Evolutionary conservation across 1,140 invertebrate species (phyloP).

Genomic region (Drosophila malerkotliana): DNA sequence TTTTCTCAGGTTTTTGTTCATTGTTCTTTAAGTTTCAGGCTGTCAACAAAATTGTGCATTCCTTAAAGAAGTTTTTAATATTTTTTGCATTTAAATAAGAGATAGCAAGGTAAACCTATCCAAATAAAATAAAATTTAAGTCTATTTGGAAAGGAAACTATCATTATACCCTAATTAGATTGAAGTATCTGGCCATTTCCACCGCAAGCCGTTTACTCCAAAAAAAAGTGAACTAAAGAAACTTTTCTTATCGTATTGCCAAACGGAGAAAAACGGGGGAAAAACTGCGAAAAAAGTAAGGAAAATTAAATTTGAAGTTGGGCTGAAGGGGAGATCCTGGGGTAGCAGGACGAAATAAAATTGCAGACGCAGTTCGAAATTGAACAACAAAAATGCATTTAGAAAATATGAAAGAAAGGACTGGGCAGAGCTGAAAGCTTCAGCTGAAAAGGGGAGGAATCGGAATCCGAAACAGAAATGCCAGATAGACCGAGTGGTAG

Average conservation of each 20-base stretch:
- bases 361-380: conserved; percentile 78
- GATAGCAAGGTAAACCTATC: too few relatives aligned
- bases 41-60: background rate
- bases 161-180: conserved; percentile 80
- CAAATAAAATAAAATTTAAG: background rate
- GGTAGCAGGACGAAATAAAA: conserved; percentile 61
- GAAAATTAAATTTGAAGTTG: conserved; percentile 27
- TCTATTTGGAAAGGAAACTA: conserved; percentile 36
- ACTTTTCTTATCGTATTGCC: conserved; percentile 66
- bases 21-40: conserved; percentile 1
- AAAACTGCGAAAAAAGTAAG: conserved; percentile 18
- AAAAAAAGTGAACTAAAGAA: conserved; percentile 37
- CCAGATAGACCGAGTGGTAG: conserved; percentile 60
- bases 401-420: conserved; percentile 68
- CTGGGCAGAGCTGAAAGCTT: conserved; percentile 12
- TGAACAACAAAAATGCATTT: conserved; percentile 82
- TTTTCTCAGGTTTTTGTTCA: background rate
- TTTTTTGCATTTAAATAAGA: background rate
- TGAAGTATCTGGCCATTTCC: conserved; percentile 71
- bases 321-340: background rate
- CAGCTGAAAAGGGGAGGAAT: conserved; percentile 11
- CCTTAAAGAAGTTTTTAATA: background rate
- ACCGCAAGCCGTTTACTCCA: conserved; percentile 60
- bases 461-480: conserved; percentile 22
- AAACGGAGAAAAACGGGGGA: conserved; percentile 17